A percentile compares a stretch with the other conserved stretches of the same genome.
Evolutionary conservation across 2,113 vertebrate genomes (phyloP).

Genomic region (Phyllopteryx taeniolatus): DNA sequence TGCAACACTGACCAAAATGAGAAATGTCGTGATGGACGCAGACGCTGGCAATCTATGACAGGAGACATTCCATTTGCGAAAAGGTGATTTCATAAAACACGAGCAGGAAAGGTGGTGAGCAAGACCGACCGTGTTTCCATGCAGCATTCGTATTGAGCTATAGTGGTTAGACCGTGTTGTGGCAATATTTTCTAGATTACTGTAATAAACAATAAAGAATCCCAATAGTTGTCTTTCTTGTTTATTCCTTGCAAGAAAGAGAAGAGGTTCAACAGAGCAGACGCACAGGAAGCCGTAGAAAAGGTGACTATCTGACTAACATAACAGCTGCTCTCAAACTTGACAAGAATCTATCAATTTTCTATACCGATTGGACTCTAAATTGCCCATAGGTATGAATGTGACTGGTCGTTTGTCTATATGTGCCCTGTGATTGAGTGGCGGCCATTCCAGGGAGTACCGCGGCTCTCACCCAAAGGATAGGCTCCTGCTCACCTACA

Average conservation of each 20-base stretch:
- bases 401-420: no score
- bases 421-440: no score
- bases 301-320: neutral
- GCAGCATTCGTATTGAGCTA: conserved; percentile 30
- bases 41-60: conserved; percentile 62
- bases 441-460: no score
- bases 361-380: no score
- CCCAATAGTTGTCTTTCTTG: conserved; percentile 5
- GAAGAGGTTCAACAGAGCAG: neutral
- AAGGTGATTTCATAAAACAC: conserved; percentile 68
- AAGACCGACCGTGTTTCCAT: conserved; percentile 37
- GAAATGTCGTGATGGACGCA: conserved; percentile 64
- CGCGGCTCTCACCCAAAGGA: no score
- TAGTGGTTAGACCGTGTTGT: conserved; percentile 40
- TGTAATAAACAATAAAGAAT: neutral
- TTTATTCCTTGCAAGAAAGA: neutral
- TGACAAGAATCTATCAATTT: no score
- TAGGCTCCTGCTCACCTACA: no score
- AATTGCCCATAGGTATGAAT: no score
- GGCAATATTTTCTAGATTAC: neutral
- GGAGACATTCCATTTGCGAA: conserved; percentile 66
- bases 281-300: neutral
- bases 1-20: conserved; percentile 74
- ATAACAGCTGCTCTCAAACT: neutral
- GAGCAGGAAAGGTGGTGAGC: conserved; percentile 31